These are phyloP conservation scores for Ophthalmolycus amberensis DNA, from an alignment of 2,113 vertebrate species.

Conservation along the genomic window DNA sequence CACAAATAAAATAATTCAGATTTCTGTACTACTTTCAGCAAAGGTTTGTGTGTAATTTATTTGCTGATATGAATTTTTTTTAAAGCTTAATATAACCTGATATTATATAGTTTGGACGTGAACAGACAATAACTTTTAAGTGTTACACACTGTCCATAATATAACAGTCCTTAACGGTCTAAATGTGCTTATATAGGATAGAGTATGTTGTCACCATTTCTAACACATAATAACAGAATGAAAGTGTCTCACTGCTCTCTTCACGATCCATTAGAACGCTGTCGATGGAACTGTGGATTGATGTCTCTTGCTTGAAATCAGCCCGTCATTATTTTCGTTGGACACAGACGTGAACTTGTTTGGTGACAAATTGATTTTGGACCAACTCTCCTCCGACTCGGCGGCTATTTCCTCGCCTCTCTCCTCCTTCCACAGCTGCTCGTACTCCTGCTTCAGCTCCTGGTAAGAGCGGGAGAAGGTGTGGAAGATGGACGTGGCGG, in stretches of 20 bases:
- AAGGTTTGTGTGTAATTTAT: not conserved
- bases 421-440: constrained; percentile 84
- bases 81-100: not conserved
- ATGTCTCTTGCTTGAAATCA: not conserved
- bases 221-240: not conserved
- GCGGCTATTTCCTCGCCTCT: constrained; percentile 56
- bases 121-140: not conserved
- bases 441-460: constrained; percentile 90
- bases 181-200: not conserved
- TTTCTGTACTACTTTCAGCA: not conserved
- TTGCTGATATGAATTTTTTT: not conserved
- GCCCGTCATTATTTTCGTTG: not conserved
- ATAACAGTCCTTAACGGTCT: constrained; percentile 28
- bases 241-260: not conserved
- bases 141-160: not conserved
- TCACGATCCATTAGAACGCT: constrained; percentile 44
- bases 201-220: not conserved
- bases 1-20: not conserved
- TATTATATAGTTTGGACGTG: not conserved
- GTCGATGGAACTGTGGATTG: constrained; percentile 40
- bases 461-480: constrained; percentile 95
- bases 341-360: constrained; percentile 2
- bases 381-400: constrained; percentile 29
- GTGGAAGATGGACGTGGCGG: constrained; percentile 96
- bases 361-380: not conserved